Base-by-base conservation (phyloP, 1,140 invertebrate genomes). In the Gryon sp. region DNA sequence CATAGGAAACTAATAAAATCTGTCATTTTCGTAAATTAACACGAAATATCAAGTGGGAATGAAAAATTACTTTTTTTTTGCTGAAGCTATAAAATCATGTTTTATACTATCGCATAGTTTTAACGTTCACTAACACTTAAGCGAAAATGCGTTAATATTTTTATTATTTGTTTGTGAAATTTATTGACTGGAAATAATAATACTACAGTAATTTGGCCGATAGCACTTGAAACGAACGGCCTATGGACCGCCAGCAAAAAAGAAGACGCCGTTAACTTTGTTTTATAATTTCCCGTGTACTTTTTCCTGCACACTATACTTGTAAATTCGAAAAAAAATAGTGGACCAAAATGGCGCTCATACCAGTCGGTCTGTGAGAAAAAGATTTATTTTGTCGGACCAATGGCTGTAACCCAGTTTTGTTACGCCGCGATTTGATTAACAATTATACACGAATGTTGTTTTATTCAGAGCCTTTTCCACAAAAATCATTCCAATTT, bases 361-460 rank as follows among this genome's bases (percentile, higher is more conserved):
- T n/a, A 15, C 59, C 59, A 62, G 50, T 22, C 40, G 59, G 4
- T 48, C 12, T 24, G 22, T 22, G 15, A 14, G 14, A 16, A 15
- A 24, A 12, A 68, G 63, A 68, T 68, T 68, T 68, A 68, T 57
- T 55, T 48, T 24, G 15, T 38, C 16, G 14, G 24, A 6, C 9
- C 32, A 41, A 43, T 63, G 34, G 28, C 40, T 68, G 26, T 68
- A 68, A 68, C 63, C 63, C 11, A 68, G 41, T 46, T 68, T 57
- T 22, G 19, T 18, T 48, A n/a, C 6, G 45, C 24, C 19, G 43
- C 34, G 16, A 53, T 68, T 68, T 68, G 63, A 68, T 68, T 68
- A 68, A 65, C 50, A 65, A 65, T 65, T 52, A 53, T 22, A 24
- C 46, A 28, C 36, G 40, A 45, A 43, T 40, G 38, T 53, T 24